phyloP scores from a whole-genome alignment of 2,113 vertebrate genomes.

The Verasper variegatus region DNA sequence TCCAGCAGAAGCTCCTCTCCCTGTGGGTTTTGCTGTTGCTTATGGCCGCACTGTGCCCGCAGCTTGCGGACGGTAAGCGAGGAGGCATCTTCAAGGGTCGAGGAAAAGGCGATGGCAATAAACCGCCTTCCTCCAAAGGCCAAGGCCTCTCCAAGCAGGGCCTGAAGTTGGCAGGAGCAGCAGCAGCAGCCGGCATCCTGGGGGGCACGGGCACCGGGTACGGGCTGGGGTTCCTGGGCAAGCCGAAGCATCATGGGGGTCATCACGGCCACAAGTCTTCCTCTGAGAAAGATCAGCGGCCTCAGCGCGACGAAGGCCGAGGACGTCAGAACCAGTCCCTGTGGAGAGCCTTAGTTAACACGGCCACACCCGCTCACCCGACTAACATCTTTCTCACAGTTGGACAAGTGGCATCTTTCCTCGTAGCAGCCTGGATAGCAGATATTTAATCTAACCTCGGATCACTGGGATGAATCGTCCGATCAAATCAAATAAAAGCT shows the following conservation, averaged over 20 bases:
- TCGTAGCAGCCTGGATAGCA: constrained; percentile 62
- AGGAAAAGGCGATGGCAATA: constrained; percentile 44
- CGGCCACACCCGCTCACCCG: constrained; percentile 35
- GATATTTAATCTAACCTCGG: constrained; percentile 31
- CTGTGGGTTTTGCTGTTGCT: constrained; percentile 76
- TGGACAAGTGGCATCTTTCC: constrained; percentile 56
- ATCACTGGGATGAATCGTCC: background rate
- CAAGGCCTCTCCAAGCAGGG: constrained; percentile 71
- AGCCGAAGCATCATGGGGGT: constrained; percentile 53
- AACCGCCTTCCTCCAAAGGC: constrained; percentile 47
- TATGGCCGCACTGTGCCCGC: constrained; percentile 64
- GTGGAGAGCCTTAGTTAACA: constrained; percentile 48
- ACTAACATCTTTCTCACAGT: constrained; percentile 45
- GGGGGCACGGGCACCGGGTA: constrained; percentile 80
- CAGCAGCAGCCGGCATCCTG: constrained; percentile 76
- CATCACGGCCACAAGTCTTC: constrained; percentile 11
- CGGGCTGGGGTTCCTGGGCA: constrained; percentile 72
- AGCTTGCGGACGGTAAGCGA: constrained; percentile 54
- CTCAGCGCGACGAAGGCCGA: no score
- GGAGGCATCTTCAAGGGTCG: constrained; percentile 43
- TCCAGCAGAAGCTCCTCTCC: constrained; percentile 60
- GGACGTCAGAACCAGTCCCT: constrained; percentile 54
- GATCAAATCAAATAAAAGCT: constrained; percentile 39
- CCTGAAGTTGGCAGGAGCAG: constrained; percentile 78
- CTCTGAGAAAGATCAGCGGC: no score